phyloP scores from a whole-genome alignment of 53 echinoderm and acorn worm species.

The Arbacia lixula region DNA sequence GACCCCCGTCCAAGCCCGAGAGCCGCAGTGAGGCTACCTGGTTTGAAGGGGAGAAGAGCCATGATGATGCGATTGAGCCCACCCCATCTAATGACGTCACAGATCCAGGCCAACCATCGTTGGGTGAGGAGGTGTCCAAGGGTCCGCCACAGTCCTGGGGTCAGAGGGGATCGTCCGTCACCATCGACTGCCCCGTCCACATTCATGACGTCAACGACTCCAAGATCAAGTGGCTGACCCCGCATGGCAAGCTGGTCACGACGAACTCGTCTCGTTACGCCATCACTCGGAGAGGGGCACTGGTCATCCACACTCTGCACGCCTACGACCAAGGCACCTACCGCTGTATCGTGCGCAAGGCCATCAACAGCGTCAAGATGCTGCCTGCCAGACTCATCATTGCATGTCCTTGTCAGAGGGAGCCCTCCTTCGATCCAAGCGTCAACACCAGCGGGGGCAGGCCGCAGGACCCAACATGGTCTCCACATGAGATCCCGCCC shows the following conservation, averaged over 20 bases:
- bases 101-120: neutral
- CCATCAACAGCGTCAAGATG: slow-evolving; percentile 52
- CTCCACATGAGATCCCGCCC: neutral
- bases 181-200: slow-evolving; percentile 45
- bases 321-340: slow-evolving; percentile 44
- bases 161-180: slow-evolving; percentile 29
- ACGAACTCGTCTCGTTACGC: slow-evolving; percentile 37
- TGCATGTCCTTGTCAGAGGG: slow-evolving; percentile 36
- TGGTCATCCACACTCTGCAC: slow-evolving; percentile 32
- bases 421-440: slow-evolving; percentile 27
- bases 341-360: slow-evolving; percentile 43
- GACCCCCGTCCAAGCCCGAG: neutral
- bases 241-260: slow-evolving; percentile 37
- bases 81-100: slow-evolving; percentile 4
- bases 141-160: slow-evolving; percentile 43
- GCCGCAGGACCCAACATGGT: neutral
- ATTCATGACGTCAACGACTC: slow-evolving; percentile 29
- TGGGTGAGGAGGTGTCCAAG: neutral
- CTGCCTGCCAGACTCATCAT: slow-evolving; percentile 30
- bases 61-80: neutral
- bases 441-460: neutral
- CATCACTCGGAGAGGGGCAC: slow-evolving; percentile 30
- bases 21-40: slow-evolving; percentile 9
- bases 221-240: slow-evolving; percentile 46
- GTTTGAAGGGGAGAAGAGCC: neutral